Conservation (phyloP, 2,113 vertebrate species). For the Callocephalon fimbriatum region DNA sequence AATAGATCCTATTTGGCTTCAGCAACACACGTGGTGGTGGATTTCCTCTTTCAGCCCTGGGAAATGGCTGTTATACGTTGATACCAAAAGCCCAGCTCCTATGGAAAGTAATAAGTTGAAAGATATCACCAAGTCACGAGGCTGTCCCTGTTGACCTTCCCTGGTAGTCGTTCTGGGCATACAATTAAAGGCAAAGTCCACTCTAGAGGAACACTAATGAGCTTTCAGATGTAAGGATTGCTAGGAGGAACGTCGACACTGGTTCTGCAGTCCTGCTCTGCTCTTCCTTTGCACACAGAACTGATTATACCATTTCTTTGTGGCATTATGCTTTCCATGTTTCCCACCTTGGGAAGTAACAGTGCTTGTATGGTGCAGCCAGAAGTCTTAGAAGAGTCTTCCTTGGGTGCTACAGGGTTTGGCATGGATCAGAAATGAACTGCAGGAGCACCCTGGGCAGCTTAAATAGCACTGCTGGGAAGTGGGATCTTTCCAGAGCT, state of each 20-base stretch:
- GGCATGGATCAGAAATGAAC: neutral
- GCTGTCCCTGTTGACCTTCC: neutral
- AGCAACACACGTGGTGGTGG: neutral
- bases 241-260: neutral
- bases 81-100: neutral
- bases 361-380: accelerated
- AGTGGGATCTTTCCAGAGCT: neutral
- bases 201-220: neutral
- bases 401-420: neutral
- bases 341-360: neutral
- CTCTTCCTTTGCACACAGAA: neutral
- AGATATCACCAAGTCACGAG: neutral
- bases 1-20: neutral
- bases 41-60: neutral
- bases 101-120: neutral
- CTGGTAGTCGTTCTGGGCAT: neutral
- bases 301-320: neutral
- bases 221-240: neutral
- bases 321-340: accelerated
- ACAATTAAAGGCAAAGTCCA: neutral
- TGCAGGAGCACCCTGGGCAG: neutral
- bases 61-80: neutral
- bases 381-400: neutral
- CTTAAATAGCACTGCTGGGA: neutral
- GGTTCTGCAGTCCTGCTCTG: neutral